Evolutionary conservation across 2,888 invertebrate genomes (phyloP), one percentile per base, ranked within the genome.

Genomic region (Pemphredon lugubris): DNA sequence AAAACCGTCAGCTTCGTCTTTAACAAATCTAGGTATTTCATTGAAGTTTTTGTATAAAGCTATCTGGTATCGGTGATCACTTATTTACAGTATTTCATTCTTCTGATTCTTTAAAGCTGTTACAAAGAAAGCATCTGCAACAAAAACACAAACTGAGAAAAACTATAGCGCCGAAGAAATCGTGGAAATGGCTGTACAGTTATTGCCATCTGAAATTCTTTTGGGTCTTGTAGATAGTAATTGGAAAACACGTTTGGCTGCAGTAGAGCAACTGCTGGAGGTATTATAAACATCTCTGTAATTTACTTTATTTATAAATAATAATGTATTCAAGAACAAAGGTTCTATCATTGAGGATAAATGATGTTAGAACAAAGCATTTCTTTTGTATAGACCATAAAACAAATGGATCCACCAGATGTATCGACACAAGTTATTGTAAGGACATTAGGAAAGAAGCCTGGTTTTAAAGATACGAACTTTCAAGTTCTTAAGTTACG

Each of bases 401-500:
- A 92, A 79, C 91, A 92, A 2, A 91, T 94, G 81, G 93, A 94
- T 26, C 86, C 92, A 1, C 91, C 92, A 55, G 93, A 93, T 30
- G 91, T 94, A 1, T 93, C 94, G 0, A 93, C 95, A 0, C 97
- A 97, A 90, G 93, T 95, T 0, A 87, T 97, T 23, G 92, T 96
- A 23, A 93, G 95, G 57, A 92, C 93, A 1, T 85, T 96, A 13
- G 93, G 93, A 76, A 95, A 93, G 84, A 97, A 97, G 86, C 97
- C 97, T 0, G 98, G 98, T 0, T 90, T 93, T 21, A 92, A 96
- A 87, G 98, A 98, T 85, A 97, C 95, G 66, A 97, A 98, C 88
- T 96, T 97, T 73, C 97, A 97, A 92, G 97, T 97, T 11, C 90
- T 97, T 51, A 97, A 97, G 87, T 92, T 94, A 0, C 93, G 95